These are phyloP conservation scores for Pholis gunnellus DNA, from an alignment of 2,113 vertebrate genomes.

Conservation along the genomic window DNA sequence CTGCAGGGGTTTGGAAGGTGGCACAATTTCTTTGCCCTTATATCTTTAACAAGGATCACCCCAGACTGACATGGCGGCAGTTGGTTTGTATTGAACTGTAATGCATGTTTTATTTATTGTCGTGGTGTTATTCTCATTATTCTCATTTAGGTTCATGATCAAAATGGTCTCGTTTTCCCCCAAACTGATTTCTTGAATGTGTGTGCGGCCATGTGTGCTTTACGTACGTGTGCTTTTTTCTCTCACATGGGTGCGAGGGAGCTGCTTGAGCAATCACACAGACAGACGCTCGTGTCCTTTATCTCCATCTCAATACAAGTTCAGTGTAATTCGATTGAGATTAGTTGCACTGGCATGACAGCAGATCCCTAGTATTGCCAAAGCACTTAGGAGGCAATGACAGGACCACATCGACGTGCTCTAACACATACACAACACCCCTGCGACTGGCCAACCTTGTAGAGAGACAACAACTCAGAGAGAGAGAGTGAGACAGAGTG, in stretches of 20 bases:
- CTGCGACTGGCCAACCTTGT: constrained; percentile 51
- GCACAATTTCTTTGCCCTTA: constrained; percentile 61
- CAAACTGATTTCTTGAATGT: constrained; percentile 7
- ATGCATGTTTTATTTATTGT: constrained; percentile 17
- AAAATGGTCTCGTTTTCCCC: constrained; percentile 27
- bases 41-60: constrained; percentile 65
- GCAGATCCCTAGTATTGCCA: constrained; percentile 83
- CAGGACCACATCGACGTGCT: constrained; percentile 77
- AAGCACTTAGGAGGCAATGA: constrained; percentile 86
- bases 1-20: constrained; percentile 72
- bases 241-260: constrained; percentile 6
- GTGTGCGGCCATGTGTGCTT: background rate
- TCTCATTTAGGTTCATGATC: constrained; percentile 33
- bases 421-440: constrained; percentile 74
- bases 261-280: constrained; percentile 62
- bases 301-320: constrained; percentile 76
- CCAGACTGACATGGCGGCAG: constrained; percentile 32
- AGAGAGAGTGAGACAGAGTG: constrained; percentile 12
- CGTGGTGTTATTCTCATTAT: constrained; percentile 12
- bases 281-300: constrained; percentile 71
- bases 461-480: constrained; percentile 28
- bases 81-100: constrained; percentile 42
- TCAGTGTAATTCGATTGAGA: constrained; percentile 84
- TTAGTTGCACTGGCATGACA: constrained; percentile 84
- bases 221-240: background rate